Evolutionary conservation across 1,140 invertebrate genomes (phyloP), one percentile per base, ranked within the genome.

Genomic region (Listronotus oregonensis): DNA sequence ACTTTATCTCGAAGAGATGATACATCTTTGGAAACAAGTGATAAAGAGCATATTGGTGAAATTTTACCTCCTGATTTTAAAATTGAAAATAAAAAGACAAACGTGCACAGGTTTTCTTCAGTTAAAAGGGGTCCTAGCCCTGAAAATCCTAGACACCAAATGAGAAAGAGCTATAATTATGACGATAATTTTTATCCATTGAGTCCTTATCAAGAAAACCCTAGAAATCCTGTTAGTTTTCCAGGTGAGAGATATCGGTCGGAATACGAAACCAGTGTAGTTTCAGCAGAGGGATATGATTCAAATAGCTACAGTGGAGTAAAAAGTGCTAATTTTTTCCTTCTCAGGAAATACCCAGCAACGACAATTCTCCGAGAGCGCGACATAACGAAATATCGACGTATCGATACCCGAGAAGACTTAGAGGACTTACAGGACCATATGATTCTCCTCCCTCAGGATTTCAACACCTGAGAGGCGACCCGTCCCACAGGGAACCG

Each of bases 1-100:
- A 32, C 59, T 10, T 8, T 54, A 59, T 31, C 57, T 37, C 68
- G 61, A 68, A 66, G 73, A 51, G 75, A 78, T 61, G 73, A 74
- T 56, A 17, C 27, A 40, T 43, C 63, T 12, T 59, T 64, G 8
- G 69, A 71, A 37, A 64, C 66, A 43, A 69, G 57, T 27, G 65
- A 71, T 32, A 64, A 77, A 43, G 77, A 78, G 62, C 77, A 78
- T 57, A 78, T 78, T 34, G 77, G 77, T 0, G 77, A 78, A 66
- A 78, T 78, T 59, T 59, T 78, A 21, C 77, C 76, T 15, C 54
- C 72, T 3, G 60, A 72, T 59, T 78, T 72, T 49, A 62, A 66
- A 42, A 31, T 52, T 21, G 54, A 68, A 27, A 31, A 40, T 11
- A 4, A 32, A 11, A 43, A 43, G 15, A 21, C 14, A 7, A 60